A percentile compares a stretch with the other conserved stretches of the same genome.
phyloP scores from a whole-genome alignment of 2,113 vertebrate species.

The Diadophis punctatus region DNA sequence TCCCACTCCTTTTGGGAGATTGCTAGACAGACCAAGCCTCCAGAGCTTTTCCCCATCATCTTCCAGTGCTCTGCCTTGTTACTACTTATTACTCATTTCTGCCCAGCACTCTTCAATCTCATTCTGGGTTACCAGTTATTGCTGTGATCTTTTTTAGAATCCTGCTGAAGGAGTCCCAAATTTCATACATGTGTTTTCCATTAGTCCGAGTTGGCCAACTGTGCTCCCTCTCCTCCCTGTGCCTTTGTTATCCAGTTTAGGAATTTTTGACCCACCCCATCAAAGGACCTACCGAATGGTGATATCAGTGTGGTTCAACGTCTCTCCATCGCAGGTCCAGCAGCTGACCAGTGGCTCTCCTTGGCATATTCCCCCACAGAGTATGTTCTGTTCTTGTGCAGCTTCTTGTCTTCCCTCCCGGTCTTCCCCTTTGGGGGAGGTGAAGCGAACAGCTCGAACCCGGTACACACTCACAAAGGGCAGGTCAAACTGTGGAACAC shows the following conservation, averaged over 20 bases:
- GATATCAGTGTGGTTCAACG: slow-evolving; percentile 67
- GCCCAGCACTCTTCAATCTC: not conserved
- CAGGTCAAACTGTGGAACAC: slow-evolving; percentile 72
- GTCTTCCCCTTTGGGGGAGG: slow-evolving; percentile 45
- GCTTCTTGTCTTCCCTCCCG: slow-evolving; percentile 28
- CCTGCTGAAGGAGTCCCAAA: no score
- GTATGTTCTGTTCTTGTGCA: not conserved
- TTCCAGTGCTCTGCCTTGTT: not conserved
- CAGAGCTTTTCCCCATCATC: not conserved
- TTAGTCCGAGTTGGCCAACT: not conserved
- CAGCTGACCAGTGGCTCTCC: slow-evolving; percentile 57
- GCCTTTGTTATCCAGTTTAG: not conserved
- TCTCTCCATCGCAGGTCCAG: slow-evolving; percentile 81
- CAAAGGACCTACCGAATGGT: slow-evolving; percentile 63
- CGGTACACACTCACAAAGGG: slow-evolving; percentile 81
- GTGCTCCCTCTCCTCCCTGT: not conserved
- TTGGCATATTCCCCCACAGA: slow-evolving; percentile 63
- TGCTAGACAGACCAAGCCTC: not conserved
- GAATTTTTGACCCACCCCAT: not conserved
- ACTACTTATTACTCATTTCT: not conserved
- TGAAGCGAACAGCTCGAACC: slow-evolving; percentile 73
- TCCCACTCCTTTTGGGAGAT: not conserved
- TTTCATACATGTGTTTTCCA: not conserved
- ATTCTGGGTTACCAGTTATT: not conserved
- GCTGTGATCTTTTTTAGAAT: not conserved